Conservation (phyloP, 2,888 invertebrate genomes). For the Hypercompe scribonia region DNA sequence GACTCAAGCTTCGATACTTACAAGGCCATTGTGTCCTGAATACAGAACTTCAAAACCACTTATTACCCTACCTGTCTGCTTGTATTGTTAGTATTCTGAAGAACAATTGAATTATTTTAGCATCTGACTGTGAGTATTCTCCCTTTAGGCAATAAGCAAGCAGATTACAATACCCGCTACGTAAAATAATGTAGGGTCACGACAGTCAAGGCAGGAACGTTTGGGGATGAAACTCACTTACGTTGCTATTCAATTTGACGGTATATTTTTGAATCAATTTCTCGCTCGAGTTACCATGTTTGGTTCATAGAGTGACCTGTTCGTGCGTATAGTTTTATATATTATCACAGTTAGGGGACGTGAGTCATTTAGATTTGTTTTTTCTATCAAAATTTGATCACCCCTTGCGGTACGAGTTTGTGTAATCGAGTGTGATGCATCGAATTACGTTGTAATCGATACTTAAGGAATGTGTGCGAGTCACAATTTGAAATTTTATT, state of each 20-base stretch:
- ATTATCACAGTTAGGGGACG: slow-evolving; percentile 50
- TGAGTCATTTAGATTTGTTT: slow-evolving; percentile 43
- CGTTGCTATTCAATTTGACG: slow-evolving; percentile 66
- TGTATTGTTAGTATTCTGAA: background rate
- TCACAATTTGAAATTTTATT: background rate
- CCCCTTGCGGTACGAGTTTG: slow-evolving; percentile 10
- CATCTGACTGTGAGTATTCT: background rate
- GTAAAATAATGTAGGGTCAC: slow-evolving; percentile 36
- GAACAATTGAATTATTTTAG: background rate
- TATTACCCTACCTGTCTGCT: background rate
- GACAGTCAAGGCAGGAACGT: slow-evolving; percentile 27
- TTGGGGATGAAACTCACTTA: slow-evolving; percentile 56
- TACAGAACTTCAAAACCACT: background rate
- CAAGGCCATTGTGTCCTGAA: background rate
- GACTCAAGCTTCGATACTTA: background rate
- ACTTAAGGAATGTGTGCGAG: background rate
- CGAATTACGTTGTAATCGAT: slow-evolving; percentile 6
- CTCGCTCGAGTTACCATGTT: slow-evolving; percentile 59
- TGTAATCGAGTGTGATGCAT: slow-evolving; percentile 17
- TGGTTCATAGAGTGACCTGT: slow-evolving; percentile 59
- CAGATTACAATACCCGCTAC: slow-evolving; percentile 18
- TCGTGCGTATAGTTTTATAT: slow-evolving; percentile 69
- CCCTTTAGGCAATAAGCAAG: slow-evolving; percentile 35
- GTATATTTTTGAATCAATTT: slow-evolving; percentile 76
- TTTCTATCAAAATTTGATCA: slow-evolving; percentile 25